A percentile compares a stretch with the other conserved stretches of the same genome.
Conservation (phyloP, 37 sponge, comb jelly and placozoan species). For the Ianthella basta region DNA sequence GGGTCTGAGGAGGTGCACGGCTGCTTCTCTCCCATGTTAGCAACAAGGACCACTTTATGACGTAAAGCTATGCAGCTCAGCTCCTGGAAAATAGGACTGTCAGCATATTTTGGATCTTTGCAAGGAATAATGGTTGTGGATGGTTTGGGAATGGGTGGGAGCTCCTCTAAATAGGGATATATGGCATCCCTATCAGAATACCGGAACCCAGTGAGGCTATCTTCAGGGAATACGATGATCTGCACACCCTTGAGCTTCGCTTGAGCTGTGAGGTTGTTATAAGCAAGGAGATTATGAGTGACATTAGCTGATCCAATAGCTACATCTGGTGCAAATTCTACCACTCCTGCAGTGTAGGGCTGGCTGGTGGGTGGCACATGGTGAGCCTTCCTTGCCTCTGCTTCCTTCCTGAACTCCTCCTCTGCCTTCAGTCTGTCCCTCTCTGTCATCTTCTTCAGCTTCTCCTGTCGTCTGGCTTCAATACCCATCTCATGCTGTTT, state of each 20-base stretch:
- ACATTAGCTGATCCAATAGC: too few relatives aligned
- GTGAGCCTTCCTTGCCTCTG: too few relatives aligned
- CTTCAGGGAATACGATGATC: conserved; percentile 67
- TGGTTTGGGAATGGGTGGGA: conserved; percentile 38
- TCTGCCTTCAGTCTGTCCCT: too few relatives aligned
- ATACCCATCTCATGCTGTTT: too few relatives aligned
- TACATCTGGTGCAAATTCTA: too few relatives aligned
- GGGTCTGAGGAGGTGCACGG: conserved; percentile 5
- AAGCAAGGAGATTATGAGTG: too few relatives aligned
- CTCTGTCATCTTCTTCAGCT: too few relatives aligned
- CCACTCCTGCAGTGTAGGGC: too few relatives aligned
- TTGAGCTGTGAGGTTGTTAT: too few relatives aligned
- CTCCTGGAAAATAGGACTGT: conserved; percentile 25
- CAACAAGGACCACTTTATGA: conserved; percentile 31
- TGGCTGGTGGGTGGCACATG: too few relatives aligned
- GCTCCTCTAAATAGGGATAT: conserved; percentile 40
- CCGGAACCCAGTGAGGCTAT: conserved; percentile 39
- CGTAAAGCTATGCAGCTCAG: conserved; percentile 59
- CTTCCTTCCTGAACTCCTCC: too few relatives aligned
- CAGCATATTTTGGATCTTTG: neutral
- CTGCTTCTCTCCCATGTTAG: conserved; percentile 57
- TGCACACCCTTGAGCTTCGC: conserved; percentile 45
- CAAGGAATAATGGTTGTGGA: conserved; percentile 45
- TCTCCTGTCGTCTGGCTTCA: too few relatives aligned
- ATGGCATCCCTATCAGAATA: neutral